Evolutionary conservation across 2,113 vertebrate genomes (phyloP), one percentile per base, ranked within the genome.

Genomic region (Protobothrops flavoviridis): DNA sequence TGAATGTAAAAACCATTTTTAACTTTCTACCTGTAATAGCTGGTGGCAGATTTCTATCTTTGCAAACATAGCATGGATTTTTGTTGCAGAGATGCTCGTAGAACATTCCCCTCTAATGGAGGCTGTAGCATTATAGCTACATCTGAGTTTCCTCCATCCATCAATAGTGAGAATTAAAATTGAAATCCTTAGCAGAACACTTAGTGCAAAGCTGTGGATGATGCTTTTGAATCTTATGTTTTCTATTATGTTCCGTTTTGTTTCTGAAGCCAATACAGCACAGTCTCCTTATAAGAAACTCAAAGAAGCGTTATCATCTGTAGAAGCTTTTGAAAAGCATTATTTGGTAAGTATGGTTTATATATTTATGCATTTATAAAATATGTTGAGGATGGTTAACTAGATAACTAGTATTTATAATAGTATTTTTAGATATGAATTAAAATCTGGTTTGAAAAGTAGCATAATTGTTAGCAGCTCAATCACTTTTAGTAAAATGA

Each of bases 261-360:
- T 95, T 96, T 95, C 95, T 97, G 13, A 97, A 99, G 99, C 98
- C 20, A 98, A 97, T 97, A 98, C 99, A 95, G 98, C 98, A 94
- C 99, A 99, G 97, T 99, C 99, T 96, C 99, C 99, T 9, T 99
- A 99, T 88, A 99, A 99, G 97, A 99, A 99, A 96, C 98, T 99
- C 85, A 99, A 99, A 95, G 99, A 99, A 97, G 99, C 99, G 11
- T 97, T 99, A 93, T 99, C 99, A 0, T 99, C 99, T 3, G 98
- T 99, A 91, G 99, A 99, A 96, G 98, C 99, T 88, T 99, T 99
- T 97, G 99, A 99, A 97, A 99, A 99, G 94, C 99, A 99, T 96
- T 99, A 99, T 96, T 98, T 99, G 96, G 99, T 99, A 97, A 98
- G 99, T 97, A 93, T 94, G 3, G 39, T 0, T 5, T 55, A 6